Conservation (phyloP, 1,140 invertebrate genomes). For the Drosophila tsacasi region DNA sequence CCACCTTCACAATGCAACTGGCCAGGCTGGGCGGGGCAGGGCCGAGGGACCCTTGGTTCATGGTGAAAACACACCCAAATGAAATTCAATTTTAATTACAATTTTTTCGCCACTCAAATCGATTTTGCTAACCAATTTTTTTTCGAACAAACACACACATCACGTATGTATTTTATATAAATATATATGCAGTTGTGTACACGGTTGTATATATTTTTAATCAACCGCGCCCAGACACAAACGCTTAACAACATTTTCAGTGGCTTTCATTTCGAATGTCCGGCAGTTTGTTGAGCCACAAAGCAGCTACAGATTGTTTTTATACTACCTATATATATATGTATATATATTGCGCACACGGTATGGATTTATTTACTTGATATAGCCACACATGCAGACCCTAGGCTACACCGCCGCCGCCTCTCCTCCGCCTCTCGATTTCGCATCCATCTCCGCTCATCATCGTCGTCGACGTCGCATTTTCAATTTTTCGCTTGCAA, state of each 20-base stretch:
- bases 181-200: conserved; percentile 22
- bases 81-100: conserved; percentile 83
- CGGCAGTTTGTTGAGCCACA: conserved; percentile 71
- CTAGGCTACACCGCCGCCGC: neutral
- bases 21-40: conserved; percentile 1
- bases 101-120: conserved; percentile 63
- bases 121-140: conserved; percentile 73
- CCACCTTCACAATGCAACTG: conserved; percentile 35
- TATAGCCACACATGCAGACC: conserved; percentile 28
- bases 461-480: conserved; percentile 62
- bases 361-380: conserved; percentile 78
- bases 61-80: conserved; percentile 55
- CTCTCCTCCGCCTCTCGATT: neutral
- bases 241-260: conserved; percentile 66
- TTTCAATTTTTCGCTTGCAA: conserved; percentile 83
- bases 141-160: conserved; percentile 16
- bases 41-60: conserved; percentile 14
- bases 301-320: conserved; percentile 79
- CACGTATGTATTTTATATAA: conserved; percentile 24
- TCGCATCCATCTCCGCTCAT: conserved; percentile 37
- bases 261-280: conserved; percentile 62
- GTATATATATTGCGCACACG: conserved; percentile 31
- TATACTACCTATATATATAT: conserved; percentile 1
- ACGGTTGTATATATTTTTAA: conserved; percentile 68
- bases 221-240: conserved; percentile 80